phyloP scores from a whole-genome alignment of 2,113 vertebrate genomes.

The Mungos mungo region DNA sequence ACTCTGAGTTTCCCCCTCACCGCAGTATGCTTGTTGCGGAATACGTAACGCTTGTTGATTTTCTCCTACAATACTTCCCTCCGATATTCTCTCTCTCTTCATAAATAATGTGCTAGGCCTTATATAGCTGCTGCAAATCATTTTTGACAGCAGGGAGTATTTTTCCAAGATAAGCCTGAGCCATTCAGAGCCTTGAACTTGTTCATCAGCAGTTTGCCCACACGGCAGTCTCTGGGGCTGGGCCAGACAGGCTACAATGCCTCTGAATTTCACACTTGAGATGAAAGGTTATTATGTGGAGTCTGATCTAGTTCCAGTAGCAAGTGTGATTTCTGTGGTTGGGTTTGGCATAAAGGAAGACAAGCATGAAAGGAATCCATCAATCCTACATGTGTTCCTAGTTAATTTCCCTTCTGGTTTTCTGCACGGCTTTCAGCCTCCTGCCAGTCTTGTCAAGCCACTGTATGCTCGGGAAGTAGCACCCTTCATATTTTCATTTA shows the following conservation, averaged over 20 bases:
- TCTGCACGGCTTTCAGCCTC: not conserved
- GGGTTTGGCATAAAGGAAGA: not conserved
- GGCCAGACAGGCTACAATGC: not conserved
- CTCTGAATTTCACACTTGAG: not conserved
- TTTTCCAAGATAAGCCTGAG: not conserved
- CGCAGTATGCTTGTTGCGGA: not conserved
- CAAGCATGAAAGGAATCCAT: not conserved
- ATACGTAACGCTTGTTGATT: not conserved
- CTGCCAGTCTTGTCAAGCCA: not conserved
- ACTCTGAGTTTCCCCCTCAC: not conserved
- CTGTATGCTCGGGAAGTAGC: not conserved
- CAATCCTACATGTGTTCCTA: not conserved
- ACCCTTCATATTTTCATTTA: not conserved
- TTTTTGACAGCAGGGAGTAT: not conserved
- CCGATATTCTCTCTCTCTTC: not conserved
- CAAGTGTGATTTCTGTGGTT: not conserved
- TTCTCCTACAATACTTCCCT: not conserved
- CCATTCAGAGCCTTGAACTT: not conserved
- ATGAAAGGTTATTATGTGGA: not conserved
- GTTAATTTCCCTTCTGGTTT: not conserved
- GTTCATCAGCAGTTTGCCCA: not conserved
- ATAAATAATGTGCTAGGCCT: not conserved
- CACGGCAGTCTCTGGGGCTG: accelerated
- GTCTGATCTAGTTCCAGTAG: not conserved
- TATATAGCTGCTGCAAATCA: not conserved